Evolutionary conservation across 1,140 invertebrate species (phyloP).

Genomic region (Drosophila sulfurigaster): DNA sequence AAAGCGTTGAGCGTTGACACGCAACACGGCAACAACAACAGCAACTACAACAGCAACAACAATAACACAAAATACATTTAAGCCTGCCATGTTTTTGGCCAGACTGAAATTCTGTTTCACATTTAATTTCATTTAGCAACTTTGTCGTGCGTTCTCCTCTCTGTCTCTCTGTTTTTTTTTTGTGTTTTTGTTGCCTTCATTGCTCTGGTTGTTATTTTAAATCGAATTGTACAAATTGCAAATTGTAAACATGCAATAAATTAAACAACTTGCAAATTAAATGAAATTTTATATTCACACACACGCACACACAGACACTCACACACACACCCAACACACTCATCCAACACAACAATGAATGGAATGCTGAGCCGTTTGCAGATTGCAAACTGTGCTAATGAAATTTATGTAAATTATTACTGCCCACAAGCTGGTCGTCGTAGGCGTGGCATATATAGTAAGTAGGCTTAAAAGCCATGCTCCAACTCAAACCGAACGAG

Average conservation of each 20-base stretch:
- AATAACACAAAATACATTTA: conserved; percentile 41
- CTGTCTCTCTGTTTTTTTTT: neutral
- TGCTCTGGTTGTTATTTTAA: conserved; percentile 49
- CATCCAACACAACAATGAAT: conserved; percentile 27
- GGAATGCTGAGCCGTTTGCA: conserved; percentile 53
- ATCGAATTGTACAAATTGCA: conserved; percentile 81
- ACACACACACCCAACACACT: neutral
- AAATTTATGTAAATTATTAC: conserved; percentile 80
- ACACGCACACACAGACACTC: conserved; percentile 13
- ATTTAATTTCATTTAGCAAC: conserved; percentile 77
- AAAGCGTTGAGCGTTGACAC: conserved; percentile 76
- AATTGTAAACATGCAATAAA: conserved; percentile 81
- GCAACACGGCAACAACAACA: conserved; percentile 52
- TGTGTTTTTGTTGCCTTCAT: neutral
- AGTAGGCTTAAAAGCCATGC: conserved; percentile 25
- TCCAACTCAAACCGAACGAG: neutral
- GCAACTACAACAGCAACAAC: conserved; percentile 46
- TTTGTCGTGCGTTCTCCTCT: conserved; percentile 59
- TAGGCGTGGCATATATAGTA: conserved; percentile 41
- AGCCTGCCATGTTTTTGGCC: conserved; percentile 46
- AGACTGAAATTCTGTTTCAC: conserved; percentile 51
- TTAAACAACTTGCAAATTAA: conserved; percentile 79
- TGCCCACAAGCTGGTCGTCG: conserved; percentile 35
- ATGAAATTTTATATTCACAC: conserved; percentile 66
- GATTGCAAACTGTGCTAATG: conserved; percentile 71